These are phyloP conservation scores for Drosophila sproati DNA, from an alignment of 1,140 invertebrate species.

Conservation along the genomic window DNA sequence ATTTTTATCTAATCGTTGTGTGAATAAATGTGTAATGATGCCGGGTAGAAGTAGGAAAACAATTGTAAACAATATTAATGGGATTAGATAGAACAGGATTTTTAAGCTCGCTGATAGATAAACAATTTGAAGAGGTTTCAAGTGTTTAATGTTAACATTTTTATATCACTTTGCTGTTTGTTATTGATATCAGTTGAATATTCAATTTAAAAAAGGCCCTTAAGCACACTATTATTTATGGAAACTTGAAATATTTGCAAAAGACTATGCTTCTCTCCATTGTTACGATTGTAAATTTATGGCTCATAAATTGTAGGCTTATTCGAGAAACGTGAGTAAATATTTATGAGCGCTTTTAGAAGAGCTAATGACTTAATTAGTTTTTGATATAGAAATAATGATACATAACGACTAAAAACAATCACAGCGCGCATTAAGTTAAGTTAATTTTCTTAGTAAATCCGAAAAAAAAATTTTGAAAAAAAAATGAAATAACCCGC, in stretches of 20 bases:
- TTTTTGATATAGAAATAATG: constrained; percentile 34
- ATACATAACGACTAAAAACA: background rate
- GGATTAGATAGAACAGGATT: too few relatives aligned
- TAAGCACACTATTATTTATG: background rate
- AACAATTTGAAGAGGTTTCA: background rate
- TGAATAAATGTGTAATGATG: background rate
- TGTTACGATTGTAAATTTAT: constrained; percentile 19
- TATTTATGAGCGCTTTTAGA: background rate
- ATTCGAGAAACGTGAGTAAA: constrained; percentile 2
- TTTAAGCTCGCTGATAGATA: too few relatives aligned
- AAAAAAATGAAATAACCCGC: background rate
- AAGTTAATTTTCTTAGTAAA: background rate
- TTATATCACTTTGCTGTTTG: background rate
- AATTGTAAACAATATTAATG: background rate
- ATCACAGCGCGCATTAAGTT: background rate
- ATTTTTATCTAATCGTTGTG: background rate
- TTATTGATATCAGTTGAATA: background rate
- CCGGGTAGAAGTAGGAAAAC: background rate
- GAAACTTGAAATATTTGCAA: constrained; percentile 1
- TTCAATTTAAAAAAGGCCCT: background rate
- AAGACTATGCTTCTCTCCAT: background rate
- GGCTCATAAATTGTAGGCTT: constrained; percentile 14
- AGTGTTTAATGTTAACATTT: background rate
- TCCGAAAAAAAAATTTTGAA: background rate
- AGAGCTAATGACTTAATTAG: constrained; percentile 18